Conservation (phyloP, 2,888 invertebrate genomes). For the Spicauda simplicius region DNA sequence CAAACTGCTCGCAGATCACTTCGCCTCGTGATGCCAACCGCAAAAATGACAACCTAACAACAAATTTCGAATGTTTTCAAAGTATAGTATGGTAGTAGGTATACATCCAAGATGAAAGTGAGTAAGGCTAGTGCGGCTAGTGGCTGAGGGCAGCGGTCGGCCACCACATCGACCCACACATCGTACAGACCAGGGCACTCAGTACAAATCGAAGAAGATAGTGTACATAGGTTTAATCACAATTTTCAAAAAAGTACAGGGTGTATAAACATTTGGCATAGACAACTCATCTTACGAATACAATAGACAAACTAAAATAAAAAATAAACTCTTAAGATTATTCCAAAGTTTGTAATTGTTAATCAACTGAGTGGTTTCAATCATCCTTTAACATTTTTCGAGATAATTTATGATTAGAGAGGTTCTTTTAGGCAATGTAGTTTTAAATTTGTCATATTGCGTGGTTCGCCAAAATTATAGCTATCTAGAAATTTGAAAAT, state of each 20-base stretch:
- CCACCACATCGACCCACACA: not conserved
- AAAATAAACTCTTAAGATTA: slow-evolving; percentile 69
- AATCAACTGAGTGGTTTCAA: slow-evolving; percentile 65
- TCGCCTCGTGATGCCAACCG: slow-evolving; percentile 17
- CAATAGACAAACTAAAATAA: slow-evolving; percentile 63
- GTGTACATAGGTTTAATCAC: slow-evolving; percentile 66
- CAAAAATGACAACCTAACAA: slow-evolving; percentile 22
- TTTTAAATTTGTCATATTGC: slow-evolving; percentile 43
- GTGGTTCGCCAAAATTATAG: slow-evolving; percentile 61
- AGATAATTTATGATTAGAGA: slow-evolving; percentile 53
- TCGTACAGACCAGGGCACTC: slow-evolving; percentile 29
- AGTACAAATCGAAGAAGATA: slow-evolving; percentile 49
- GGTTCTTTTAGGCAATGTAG: slow-evolving; percentile 80
- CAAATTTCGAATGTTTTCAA: slow-evolving; percentile 16
- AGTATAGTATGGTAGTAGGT: not conserved
- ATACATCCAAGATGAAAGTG: slow-evolving; percentile 13
- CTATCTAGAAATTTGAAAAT: slow-evolving; percentile 39
- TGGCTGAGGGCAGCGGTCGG: not conserved
- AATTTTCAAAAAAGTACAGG: slow-evolving; percentile 64
- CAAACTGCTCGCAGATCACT: not conserved
- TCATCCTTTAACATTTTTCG: slow-evolving; percentile 54
- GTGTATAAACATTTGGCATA: slow-evolving; percentile 78
- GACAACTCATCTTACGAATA: slow-evolving; percentile 65
- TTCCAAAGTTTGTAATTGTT: slow-evolving; percentile 66
- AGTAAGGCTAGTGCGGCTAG: not conserved